Conservation (phyloP, 2,888 invertebrate species). For the Tetranychus piercei region DNA sequence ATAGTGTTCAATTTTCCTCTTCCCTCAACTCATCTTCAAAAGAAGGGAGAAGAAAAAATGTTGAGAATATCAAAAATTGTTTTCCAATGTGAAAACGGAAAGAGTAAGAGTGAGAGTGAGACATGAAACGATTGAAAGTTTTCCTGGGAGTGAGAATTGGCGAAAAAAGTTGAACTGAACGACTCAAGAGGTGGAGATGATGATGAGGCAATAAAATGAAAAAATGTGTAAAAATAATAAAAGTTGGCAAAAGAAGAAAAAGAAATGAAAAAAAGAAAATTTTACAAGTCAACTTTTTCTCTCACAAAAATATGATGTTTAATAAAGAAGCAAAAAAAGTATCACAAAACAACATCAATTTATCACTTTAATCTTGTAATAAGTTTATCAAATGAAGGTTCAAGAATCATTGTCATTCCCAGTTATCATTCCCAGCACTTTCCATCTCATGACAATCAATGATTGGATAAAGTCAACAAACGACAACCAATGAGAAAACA, state of each 20-base stretch:
- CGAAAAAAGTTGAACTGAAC: too few relatives aligned
- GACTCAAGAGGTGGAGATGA: not conserved
- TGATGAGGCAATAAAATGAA: not conserved
- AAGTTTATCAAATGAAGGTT: not conserved
- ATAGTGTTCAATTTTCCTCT: too few relatives aligned
- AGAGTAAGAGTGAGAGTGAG: too few relatives aligned
- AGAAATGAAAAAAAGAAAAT: not conserved
- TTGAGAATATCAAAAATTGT: too few relatives aligned
- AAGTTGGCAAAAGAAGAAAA: not conserved
- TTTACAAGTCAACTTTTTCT: not conserved
- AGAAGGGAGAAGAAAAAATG: too few relatives aligned
- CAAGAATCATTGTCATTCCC: not conserved
- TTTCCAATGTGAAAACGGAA: too few relatives aligned
- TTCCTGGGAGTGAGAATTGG: too few relatives aligned
- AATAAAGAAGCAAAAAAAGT: not conserved
- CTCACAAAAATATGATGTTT: not conserved
- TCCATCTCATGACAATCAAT: not conserved
- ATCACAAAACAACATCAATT: not conserved
- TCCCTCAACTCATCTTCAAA: too few relatives aligned
- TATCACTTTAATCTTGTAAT: not conserved
- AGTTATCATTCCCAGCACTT: not conserved
- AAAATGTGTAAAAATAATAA: not conserved
- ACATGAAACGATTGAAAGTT: too few relatives aligned
- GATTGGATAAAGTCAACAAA: too few relatives aligned
- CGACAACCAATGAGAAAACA: too few relatives aligned